phyloP scores from a whole-genome alignment of 92 coral and sea anemone species.

The Desmophyllum pertusum region DNA sequence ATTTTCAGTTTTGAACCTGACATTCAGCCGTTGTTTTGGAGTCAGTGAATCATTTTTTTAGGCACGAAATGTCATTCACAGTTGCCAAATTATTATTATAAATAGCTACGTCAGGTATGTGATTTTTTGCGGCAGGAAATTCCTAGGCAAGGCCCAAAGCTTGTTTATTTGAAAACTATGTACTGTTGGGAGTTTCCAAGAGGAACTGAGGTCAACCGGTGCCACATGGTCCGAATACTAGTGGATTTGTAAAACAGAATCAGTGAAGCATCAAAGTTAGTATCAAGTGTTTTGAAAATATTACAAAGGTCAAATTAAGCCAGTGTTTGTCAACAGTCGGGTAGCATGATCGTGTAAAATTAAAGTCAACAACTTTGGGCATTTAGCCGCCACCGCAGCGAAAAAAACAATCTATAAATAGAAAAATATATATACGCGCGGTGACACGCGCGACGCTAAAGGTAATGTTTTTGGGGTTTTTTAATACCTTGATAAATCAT shows the following conservation, averaged over 20 bases:
- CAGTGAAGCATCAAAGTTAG: neutral
- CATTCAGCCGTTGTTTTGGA: too few relatives aligned
- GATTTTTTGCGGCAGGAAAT: constrained; percentile 22
- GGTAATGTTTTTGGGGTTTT: neutral
- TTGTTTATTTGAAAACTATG: constrained; percentile 3
- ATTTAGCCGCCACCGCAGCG: neutral
- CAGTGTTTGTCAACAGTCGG: neutral
- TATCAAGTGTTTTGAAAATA: neutral
- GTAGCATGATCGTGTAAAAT: neutral
- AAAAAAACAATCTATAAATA: neutral
- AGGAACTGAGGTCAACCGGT: constrained; percentile 2
- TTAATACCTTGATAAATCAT: too few relatives aligned
- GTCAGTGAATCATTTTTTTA: too few relatives aligned
- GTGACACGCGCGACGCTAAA: too few relatives aligned
- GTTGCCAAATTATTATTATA: neutral
- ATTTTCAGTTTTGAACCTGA: too few relatives aligned
- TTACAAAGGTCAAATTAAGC: neutral
- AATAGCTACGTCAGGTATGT: neutral
- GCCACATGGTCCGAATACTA: neutral
- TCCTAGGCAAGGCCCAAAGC: constrained; percentile 2
- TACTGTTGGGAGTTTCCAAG: neutral
- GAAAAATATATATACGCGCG: neutral
- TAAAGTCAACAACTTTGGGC: neutral
- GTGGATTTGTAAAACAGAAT: neutral
- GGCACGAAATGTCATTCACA: neutral